These are phyloP conservation scores for Anarhynchus alexandrinus DNA, from an alignment of 2,113 vertebrate species.

Conservation along the genomic window DNA sequence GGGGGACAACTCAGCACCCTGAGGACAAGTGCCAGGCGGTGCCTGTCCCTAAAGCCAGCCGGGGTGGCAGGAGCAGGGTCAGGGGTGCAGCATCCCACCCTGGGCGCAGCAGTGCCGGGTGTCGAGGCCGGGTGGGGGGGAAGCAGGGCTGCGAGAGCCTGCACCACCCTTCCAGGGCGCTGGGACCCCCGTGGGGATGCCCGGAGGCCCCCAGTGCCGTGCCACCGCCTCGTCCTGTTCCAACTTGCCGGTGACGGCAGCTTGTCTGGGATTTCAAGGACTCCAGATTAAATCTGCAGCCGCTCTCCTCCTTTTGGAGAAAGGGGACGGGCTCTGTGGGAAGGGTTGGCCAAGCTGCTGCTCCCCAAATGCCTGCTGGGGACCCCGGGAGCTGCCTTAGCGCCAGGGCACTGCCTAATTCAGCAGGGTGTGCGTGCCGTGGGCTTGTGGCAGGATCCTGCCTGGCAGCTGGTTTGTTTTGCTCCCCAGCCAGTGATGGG, in stretches of 20 bases:
- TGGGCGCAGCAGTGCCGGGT: not conserved
- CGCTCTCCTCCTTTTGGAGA: not conserved
- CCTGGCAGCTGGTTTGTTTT: not conserved
- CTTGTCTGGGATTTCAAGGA: not conserved
- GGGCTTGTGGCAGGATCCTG: not conserved
- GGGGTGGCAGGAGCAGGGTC: not conserved
- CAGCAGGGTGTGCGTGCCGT: fast-evolving
- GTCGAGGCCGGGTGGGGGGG: no score
- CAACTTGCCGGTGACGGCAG: fast-evolving
- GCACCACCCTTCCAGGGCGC: not conserved
- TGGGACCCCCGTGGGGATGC: not conserved
- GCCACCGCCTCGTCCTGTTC: not conserved
- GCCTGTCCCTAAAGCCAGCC: not conserved
- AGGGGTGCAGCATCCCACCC: not conserved
- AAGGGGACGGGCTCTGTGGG: fast-evolving
- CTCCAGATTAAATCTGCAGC: not conserved
- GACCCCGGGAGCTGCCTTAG: not conserved
- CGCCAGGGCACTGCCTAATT: not conserved
- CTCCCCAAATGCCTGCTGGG: not conserved
- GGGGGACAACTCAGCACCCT: not conserved
- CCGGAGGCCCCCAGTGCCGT: fast-evolving
- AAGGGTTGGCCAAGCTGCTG: not conserved
- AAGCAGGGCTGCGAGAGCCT: not conserved
- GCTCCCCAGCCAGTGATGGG: not conserved
- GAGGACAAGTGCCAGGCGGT: not conserved